Percentiles rank a stretch among this genome's conserved stretches.
These are phyloP conservation scores for Stenurella melanura DNA, from an alignment of 2,888 invertebrate species.

Conservation along the genomic window DNA sequence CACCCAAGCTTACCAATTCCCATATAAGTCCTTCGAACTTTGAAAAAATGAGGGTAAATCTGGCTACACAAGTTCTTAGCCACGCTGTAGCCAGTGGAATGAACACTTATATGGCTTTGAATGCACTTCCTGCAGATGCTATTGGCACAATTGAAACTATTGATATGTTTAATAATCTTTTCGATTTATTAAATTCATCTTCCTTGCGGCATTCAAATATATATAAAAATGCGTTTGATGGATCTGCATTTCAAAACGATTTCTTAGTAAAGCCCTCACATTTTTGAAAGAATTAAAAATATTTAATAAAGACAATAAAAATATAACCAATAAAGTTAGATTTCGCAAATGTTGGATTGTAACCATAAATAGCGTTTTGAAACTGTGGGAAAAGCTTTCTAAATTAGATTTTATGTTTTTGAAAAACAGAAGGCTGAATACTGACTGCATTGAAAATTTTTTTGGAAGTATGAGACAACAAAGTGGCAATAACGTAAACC, in stretches of 20 bases:
- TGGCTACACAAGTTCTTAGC: conserved; percentile 36
- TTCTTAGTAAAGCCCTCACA: conserved; percentile 35
- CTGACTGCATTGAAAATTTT: conserved; percentile 58
- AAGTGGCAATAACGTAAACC: conserved; percentile 52
- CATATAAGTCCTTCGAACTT: conserved; percentile 34
- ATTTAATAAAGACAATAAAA: conserved; percentile 41
- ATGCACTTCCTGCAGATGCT: conserved; percentile 37
- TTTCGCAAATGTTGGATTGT: conserved; percentile 51
- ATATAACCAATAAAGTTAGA: conserved; percentile 52
- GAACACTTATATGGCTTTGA: conserved; percentile 32
- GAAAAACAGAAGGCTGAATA: conserved; percentile 54
- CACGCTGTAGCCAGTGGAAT: conserved; percentile 39
- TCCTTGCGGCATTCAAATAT: no score
- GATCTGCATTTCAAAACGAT: neutral
- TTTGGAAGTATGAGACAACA: conserved; percentile 55
- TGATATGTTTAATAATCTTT: conserved; percentile 38
- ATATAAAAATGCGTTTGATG: no score
- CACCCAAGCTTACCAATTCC: conserved; percentile 35
- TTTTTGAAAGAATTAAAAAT: conserved; percentile 51
- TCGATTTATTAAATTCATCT: no score
- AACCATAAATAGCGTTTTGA: conserved; percentile 52
- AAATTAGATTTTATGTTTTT: no score
- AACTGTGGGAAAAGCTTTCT: conserved; percentile 53
- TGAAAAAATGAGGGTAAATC: no score
- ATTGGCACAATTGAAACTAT: conserved; percentile 30